Conservation (phyloP, 2,113 vertebrate genomes). For the Tupaia tana region DNA sequence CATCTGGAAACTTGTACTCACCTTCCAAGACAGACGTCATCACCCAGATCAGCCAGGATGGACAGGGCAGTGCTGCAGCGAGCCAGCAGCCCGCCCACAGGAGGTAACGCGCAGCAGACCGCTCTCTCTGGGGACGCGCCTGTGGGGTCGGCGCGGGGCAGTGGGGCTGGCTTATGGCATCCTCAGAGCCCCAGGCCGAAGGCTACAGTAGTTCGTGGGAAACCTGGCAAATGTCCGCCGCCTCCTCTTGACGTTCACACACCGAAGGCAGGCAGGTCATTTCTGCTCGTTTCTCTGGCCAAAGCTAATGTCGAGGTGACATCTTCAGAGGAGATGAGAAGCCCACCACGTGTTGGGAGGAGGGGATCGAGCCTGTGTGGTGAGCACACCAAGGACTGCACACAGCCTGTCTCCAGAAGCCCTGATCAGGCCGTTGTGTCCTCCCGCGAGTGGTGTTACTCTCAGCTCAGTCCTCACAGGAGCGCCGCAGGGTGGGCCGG, state of each 20-base stretch:
- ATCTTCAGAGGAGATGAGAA: background rate
- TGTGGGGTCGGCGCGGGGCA: background rate
- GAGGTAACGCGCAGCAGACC: background rate
- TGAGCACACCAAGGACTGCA: background rate
- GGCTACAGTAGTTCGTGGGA: background rate
- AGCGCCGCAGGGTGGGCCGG: no score
- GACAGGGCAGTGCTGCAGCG: background rate
- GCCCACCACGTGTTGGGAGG: background rate
- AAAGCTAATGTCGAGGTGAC: background rate
- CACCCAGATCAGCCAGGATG: background rate
- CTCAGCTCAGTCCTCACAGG: no score
- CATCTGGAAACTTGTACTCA: background rate
- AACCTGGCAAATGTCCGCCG: background rate
- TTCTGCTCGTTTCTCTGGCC: background rate
- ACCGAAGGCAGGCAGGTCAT: background rate
- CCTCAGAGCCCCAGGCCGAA: background rate
- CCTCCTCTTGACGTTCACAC: background rate
- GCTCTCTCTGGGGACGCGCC: background rate
- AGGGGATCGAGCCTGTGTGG: background rate
- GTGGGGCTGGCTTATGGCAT: accelerated
- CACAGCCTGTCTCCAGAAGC: background rate
- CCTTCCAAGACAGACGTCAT: background rate
- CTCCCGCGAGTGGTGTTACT: no score
- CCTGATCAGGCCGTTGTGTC: no score
- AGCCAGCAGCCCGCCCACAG: background rate